Conservation (phyloP, 2,888 invertebrate species). For the Cheilosia variabilis region DNA sequence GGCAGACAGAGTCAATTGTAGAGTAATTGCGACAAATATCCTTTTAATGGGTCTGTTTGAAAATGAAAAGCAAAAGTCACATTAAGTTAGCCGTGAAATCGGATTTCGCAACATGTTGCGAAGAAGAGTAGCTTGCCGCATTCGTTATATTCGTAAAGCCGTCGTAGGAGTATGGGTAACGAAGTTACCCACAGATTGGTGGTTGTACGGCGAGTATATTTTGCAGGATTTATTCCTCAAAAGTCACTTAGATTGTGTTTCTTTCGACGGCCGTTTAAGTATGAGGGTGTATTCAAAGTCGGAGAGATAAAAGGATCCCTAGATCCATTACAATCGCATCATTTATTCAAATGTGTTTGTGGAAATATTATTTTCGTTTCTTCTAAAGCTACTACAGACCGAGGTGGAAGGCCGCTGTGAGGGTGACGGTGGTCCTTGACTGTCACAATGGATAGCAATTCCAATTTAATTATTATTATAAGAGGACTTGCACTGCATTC, state of each 20-base stretch:
- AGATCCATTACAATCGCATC: constrained; percentile 49
- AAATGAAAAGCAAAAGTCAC: constrained; percentile 38
- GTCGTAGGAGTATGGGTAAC: not conserved
- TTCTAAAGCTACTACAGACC: not conserved
- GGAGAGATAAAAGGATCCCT: constrained; percentile 22
- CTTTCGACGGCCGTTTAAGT: not conserved
- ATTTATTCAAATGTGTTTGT: constrained; percentile 42
- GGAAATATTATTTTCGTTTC: not conserved
- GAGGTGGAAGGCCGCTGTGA: not conserved
- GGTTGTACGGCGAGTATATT: not conserved
- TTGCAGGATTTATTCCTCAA: not conserved
- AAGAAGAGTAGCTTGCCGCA: not conserved
- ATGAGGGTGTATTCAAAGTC: not conserved
- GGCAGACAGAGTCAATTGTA: constrained; percentile 58
- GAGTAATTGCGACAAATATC: constrained; percentile 65
- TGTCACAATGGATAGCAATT: not conserved
- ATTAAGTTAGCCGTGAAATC: constrained; percentile 58
- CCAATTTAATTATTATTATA: not conserved
- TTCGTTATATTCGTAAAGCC: not conserved
- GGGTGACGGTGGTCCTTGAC: no score
- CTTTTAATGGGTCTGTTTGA: constrained; percentile 62
- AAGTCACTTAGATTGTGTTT: constrained; percentile 15
- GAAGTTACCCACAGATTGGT: constrained; percentile 15
- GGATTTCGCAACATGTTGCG: constrained; percentile 57
- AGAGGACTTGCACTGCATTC: no score